phyloP scores from a whole-genome alignment of 2,113 vertebrate species.

The Carassius gibelio region DNA sequence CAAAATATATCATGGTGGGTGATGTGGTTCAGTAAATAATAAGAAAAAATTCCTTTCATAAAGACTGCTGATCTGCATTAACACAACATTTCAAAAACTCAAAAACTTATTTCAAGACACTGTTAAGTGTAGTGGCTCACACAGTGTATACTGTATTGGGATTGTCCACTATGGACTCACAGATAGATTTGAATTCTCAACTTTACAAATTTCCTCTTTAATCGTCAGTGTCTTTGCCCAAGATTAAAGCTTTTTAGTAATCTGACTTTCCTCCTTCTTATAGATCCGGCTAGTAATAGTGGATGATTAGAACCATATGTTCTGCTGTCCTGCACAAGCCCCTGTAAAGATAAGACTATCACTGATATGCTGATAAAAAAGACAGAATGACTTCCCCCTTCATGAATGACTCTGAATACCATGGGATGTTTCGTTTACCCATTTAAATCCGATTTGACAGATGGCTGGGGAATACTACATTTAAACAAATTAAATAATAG shows the following conservation, averaged over 20 bases:
- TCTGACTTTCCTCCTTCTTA: slow-evolving; percentile 40
- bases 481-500: slow-evolving; percentile 30
- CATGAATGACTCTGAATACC: slow-evolving; percentile 1
- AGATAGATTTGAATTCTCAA: slow-evolving; percentile 5
- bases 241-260: slow-evolving; percentile 45
- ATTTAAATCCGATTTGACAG: slow-evolving; percentile 2
- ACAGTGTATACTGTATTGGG: not conserved
- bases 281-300: slow-evolving; percentile 35
- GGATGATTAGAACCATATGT: slow-evolving; percentile 56
- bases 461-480: not conserved
- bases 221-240: slow-evolving; percentile 27
- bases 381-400: not conserved
- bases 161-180: not conserved
- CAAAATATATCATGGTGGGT: no score
- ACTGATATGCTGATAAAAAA: slow-evolving; percentile 27
- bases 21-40: no score
- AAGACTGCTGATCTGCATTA: not conserved
- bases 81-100: not conserved
- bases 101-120: not conserved
- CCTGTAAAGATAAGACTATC: slow-evolving; percentile 47
- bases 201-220: slow-evolving; percentile 24
- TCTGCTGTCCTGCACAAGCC: slow-evolving; percentile 24
- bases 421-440: not conserved
- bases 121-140: not conserved
- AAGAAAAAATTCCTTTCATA: no score